A percentile compares a stretch with the other conserved stretches of the same genome.
These are phyloP conservation scores for Lagorchestes hirsutus DNA, from an alignment of 2,797 vertebrate species.

Conservation along the genomic window DNA sequence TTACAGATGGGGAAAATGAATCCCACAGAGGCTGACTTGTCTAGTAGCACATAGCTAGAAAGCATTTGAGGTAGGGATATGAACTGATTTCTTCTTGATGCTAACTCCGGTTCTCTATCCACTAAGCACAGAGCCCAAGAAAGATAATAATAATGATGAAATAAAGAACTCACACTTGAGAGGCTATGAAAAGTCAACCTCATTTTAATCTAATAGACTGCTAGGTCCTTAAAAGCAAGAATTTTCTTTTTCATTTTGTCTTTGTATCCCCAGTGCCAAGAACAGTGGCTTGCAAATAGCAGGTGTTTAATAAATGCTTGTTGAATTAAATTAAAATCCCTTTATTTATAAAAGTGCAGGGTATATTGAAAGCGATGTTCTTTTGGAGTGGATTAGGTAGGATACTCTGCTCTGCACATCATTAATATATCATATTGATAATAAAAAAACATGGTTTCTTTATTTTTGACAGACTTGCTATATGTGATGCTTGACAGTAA, in stretches of 20 bases:
- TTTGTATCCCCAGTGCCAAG: neutral
- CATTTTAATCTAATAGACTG: neutral
- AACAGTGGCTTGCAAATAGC: neutral
- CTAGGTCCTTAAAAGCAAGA: neutral
- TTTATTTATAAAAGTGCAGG: slow-evolving; percentile 1
- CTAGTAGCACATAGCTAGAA: neutral
- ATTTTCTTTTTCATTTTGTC: neutral
- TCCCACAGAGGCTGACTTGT: neutral
- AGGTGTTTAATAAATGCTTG: neutral
- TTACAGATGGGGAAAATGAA: neutral
- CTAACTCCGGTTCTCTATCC: neutral
- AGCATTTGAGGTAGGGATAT: neutral
- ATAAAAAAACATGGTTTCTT: slow-evolving; percentile 14
- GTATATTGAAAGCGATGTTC: neutral
- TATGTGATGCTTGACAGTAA: neutral
- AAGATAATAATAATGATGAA: neutral
- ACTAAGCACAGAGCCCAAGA: neutral
- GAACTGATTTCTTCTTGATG: neutral
- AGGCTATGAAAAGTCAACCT: neutral
- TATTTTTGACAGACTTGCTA: neutral
- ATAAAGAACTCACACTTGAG: neutral
- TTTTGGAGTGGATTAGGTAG: neutral
- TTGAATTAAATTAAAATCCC: neutral
- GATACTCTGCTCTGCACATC: neutral
- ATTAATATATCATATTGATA: slow-evolving; percentile 12